A percentile compares a stretch with the other conserved stretches of the same genome.
These are phyloP conservation scores for Mesorhabditis spiculigera DNA, from an alignment of 2,888 invertebrate genomes.

Conservation along the genomic window DNA sequence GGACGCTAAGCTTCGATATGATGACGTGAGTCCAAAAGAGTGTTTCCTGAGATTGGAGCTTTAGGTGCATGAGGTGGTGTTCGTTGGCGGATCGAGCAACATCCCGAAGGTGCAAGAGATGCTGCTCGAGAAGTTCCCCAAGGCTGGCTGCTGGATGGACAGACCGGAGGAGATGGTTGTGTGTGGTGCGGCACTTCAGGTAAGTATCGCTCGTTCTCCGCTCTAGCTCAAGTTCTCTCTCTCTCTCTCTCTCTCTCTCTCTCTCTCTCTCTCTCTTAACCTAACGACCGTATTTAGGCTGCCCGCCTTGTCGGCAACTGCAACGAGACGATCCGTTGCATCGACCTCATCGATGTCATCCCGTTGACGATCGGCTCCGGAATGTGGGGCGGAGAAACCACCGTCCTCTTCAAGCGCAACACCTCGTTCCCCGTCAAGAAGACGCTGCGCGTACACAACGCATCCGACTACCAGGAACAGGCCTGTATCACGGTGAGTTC, in stretches of 20 bases:
- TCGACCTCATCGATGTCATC: neutral
- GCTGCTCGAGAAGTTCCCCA: neutral
- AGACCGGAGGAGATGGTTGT: neutral
- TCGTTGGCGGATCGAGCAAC: neutral
- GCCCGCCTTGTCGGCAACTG: neutral
- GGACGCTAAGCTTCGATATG: neutral
- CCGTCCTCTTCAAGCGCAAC: no score
- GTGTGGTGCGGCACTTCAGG: neutral
- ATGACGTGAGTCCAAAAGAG: neutral
- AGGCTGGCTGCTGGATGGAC: neutral
- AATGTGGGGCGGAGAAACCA: no score
- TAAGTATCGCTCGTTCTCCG: neutral
- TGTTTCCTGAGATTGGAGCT: neutral
- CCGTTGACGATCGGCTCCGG: neutral
- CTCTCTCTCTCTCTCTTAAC: no score
- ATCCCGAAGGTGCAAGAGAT: neutral
- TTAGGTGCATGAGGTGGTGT: neutral
- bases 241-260: no score
- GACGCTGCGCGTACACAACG: no score
- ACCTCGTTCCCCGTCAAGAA: no score
- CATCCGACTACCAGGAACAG: no score
- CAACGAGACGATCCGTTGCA: neutral
- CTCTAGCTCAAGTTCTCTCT: neutral
- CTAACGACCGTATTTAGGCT: neutral
- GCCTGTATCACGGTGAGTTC: no score